Evolutionary conservation across 2,113 vertebrate species (phyloP), one percentile per base, ranked within the genome.

Genomic region (Mirza zaza): DNA sequence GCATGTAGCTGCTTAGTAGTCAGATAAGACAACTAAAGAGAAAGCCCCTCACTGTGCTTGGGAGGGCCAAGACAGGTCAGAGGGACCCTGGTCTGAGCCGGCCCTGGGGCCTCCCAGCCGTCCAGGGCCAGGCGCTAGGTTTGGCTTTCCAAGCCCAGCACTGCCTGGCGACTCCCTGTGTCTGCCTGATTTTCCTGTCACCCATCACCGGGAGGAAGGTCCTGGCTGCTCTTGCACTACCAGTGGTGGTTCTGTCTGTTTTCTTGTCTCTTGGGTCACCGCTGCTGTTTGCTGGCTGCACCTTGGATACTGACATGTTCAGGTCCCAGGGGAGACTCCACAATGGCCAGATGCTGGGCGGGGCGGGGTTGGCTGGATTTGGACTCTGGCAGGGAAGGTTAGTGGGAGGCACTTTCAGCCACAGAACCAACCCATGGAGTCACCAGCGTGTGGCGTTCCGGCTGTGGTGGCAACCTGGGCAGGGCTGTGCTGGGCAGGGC

Each of bases 231-330:
- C 50, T 36, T 27, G 34, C 14, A 17, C 32, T 9, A 7, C 4
- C 0, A 2, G 25, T 42, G 8, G 4, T 6, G 2, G 27, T 55
- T 36, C 9, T 4, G 1, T 10, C 2, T 23, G 12, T 15, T 61
- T 61, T 61, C 23, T 8, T 15, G 27, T 27, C 0, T 5, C 0
- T 3, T 11, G 1, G 27, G 13, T 1, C 48, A 76, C 81, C 7
- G 36, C 20, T 21, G n/a, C 67, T 68, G 3, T 80, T 71, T 57
- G 70, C 34, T 39, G n/a, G 23, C 25, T 7, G 13, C 8, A 3
- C 8, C 21, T 65, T n/a, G 39, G 34, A 15, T 61, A 61, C 50
- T 12, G 36, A 61, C 17, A 2, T 6, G 23, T 14, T 34, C 11
- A 8, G 48, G 42, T 39, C 61, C 36, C 34, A 14, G 29, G 34